Evolutionary conservation across 2,888 invertebrate species (phyloP).

Genomic region (Hirtodrosophila duncani): DNA sequence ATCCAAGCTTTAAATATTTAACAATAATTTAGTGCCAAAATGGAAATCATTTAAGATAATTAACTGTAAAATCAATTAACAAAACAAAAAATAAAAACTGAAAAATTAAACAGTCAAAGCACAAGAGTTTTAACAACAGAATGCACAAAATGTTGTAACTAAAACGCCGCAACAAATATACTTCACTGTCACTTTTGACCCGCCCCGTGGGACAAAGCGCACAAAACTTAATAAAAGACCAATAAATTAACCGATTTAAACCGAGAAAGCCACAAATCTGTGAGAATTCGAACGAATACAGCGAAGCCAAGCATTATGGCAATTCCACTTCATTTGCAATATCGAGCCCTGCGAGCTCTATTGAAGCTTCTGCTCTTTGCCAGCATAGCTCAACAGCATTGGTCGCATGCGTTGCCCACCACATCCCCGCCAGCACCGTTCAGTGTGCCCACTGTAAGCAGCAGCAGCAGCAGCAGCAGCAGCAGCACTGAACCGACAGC

Average conservation of each 20-base stretch:
- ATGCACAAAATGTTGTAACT: conserved; percentile 58
- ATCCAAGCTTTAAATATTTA: conserved; percentile 6
- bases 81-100: conserved; percentile 13
- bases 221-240: not conserved
- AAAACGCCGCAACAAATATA: conserved; percentile 10
- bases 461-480: conserved; percentile 3
- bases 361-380: conserved; percentile 65
- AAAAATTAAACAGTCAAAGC: conserved; percentile 14
- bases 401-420: conserved; percentile 45
- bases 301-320: conserved; percentile 36
- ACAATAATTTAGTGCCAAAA: conserved; percentile 55
- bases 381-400: conserved; percentile 60
- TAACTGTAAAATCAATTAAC: conserved; percentile 11
- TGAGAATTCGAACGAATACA: conserved; percentile 14
- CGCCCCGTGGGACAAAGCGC: conserved; percentile 48
- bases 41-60: conserved; percentile 58
- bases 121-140: conserved; percentile 18
- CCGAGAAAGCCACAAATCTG: conserved; percentile 6
- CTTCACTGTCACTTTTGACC: conserved; percentile 27
- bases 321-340: conserved; percentile 46
- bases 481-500: conserved; percentile 16
- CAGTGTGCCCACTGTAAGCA: conserved; percentile 25
- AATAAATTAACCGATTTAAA: conserved; percentile 16
- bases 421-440: conserved; percentile 50
- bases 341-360: conserved; percentile 48